Base-by-base conservation (phyloP, 2,113 vertebrate genomes). In the Grus americana region DNA sequence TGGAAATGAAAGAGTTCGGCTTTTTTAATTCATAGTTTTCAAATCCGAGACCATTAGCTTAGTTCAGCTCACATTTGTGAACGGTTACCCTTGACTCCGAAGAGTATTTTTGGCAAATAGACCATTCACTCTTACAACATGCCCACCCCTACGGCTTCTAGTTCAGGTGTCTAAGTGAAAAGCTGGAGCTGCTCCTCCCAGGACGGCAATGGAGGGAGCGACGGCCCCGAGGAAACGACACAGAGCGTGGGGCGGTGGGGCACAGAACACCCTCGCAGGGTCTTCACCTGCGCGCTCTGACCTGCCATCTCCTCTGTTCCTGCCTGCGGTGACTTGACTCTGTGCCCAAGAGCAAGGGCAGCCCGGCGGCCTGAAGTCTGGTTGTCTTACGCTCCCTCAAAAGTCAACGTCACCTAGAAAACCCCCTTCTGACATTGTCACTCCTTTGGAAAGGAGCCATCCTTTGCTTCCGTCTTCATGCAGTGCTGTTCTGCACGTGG, bases 251-350 rank as follows among this genome's bases (percentile, higher is more conserved):
- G 4, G 29, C 3, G 2, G 19, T 16, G 13, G 32, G 61, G 7
- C 29, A n/a, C 14, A 6, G 40, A 23, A 20, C 0, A 2, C 36
- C 63, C 6, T 58, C 40, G 5, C 5, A 7, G 18, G 32, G 8
- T 12, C n/a, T 32, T 83, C 36, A 8, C 32, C 34, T 57, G 32
- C 1, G 1, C 49, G 6, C 44, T 76, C 52, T 40, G 30, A 76
- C 18, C 54, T 1, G 2, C 20, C 3, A 1, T 1, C 7, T n/a
- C 57, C 65, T 36, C 34, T 9, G 2, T 23, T 34, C 40, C 19
- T 15, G 15, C 17, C 58, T 16, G 6, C 0, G 1, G 36, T 0
- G 0, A 14, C 15, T 13, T 18, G 6, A 15, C 29, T 50, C 50
- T 21, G 21, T 36, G 34, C 52, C 30, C 1, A 5, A 44, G n/a